Percentiles rank a stretch among this genome's conserved stretches.
phyloP scores from a whole-genome alignment of 2,113 vertebrate genomes.

The Nycticorax nycticorax region DNA sequence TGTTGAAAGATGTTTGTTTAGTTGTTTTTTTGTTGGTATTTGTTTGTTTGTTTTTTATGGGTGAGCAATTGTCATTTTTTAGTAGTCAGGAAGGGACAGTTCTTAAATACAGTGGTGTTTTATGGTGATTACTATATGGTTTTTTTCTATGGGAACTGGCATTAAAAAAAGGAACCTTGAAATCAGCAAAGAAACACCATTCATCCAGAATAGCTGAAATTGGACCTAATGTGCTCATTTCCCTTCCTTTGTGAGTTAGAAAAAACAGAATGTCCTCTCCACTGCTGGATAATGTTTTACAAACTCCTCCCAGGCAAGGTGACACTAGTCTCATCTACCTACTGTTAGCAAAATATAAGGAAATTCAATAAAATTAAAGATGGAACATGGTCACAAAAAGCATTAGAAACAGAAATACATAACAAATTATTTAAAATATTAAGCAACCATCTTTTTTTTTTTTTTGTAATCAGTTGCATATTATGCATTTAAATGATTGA shows the following conservation, averaged over 20 bases:
- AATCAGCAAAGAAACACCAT: not conserved
- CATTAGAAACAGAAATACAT: not conserved
- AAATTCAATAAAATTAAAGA: not conserved
- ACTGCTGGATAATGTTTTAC: not conserved
- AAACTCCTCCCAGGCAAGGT: not conserved
- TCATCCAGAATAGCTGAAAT: not conserved
- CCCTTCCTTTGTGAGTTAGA: not conserved
- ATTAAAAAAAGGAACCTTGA: not conserved
- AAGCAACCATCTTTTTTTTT: not conserved
- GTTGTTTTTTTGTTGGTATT: not conserved
- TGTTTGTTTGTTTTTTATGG: not conserved
- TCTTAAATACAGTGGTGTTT: not conserved
- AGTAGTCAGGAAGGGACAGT: not conserved
- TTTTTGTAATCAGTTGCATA: not conserved
- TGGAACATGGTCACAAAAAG: not conserved
- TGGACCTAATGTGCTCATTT: not conserved
- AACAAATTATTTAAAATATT: not conserved
- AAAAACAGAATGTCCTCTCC: not conserved
- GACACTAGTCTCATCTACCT: not conserved
- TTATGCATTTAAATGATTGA: not conserved
- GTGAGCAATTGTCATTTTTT: not conserved
- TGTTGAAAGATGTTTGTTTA: not conserved
- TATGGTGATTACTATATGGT: rapidly evolving
- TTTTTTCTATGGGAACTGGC: not conserved
- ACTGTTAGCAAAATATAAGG: not conserved